A percentile compares a stretch with the other conserved stretches of the same genome.
Conservation (phyloP, 2,113 vertebrate genomes). For the Halcyon malimbica region DNA sequence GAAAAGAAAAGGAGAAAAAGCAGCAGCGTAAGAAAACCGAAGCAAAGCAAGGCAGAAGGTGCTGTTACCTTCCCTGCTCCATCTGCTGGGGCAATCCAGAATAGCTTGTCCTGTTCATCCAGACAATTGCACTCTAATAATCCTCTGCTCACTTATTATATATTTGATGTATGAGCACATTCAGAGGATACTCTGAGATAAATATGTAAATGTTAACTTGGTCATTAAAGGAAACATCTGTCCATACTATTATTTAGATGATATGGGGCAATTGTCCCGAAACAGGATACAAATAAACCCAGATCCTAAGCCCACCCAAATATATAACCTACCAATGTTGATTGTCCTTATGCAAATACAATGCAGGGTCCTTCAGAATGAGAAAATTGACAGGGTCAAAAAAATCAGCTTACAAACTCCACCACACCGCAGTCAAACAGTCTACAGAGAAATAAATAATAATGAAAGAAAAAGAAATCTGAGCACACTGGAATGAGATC, state of each 20-base stretch:
- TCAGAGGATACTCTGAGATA: neutral
- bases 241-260: neutral
- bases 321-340: neutral
- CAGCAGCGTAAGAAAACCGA: neutral
- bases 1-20: no score
- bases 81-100: constrained; percentile 10
- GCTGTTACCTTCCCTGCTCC: neutral
- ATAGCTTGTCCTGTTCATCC: neutral
- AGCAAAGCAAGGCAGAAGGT: neutral
- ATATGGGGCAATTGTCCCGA: neutral
- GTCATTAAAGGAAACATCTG: neutral
- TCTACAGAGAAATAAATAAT: neutral
- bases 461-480: neutral
- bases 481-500: neutral
- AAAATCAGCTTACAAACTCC: neutral
- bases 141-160: neutral
- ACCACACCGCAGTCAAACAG: neutral
- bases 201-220: neutral
- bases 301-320: neutral
- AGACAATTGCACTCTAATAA: neutral
- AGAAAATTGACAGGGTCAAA: neutral
- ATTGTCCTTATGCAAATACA: neutral
- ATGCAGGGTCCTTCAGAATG: neutral
- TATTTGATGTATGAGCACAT: neutral
- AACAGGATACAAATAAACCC: neutral